Conservation (phyloP, 2,888 invertebrate species). For the Cantharis rustica region DNA sequence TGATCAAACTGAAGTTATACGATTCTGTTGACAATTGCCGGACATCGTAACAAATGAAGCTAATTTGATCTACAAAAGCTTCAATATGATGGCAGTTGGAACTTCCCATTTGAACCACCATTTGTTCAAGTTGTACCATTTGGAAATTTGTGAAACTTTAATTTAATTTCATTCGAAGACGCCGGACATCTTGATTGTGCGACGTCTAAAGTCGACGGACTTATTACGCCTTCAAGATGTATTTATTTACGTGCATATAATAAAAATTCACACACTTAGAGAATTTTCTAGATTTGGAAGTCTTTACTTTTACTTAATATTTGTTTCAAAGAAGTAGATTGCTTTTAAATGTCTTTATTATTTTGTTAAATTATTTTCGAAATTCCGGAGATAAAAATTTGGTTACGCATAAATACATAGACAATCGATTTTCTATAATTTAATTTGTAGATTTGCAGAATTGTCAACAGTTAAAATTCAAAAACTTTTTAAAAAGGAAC, state of each 20-base stretch:
- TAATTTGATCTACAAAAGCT: too few species aligned
- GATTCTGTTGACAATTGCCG: too few species aligned
- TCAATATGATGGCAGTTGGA: neutral
- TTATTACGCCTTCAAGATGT: neutral
- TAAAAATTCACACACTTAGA: too few species aligned
- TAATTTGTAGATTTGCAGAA: neutral
- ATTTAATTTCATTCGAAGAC: neutral
- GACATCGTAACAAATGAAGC: too few species aligned
- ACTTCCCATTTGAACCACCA: neutral
- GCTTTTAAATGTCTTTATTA: neutral
- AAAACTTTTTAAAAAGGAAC: neutral
- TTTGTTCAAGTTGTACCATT: neutral
- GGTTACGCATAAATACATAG: neutral
- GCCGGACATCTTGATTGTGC: neutral
- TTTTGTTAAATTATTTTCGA: neutral
- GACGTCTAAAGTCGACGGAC: neutral
- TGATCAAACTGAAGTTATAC: too few species aligned
- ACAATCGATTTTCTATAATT: neutral
- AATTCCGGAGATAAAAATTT: neutral
- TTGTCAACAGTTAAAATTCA: neutral
- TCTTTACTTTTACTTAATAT: too few species aligned
- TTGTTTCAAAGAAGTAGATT: neutral
- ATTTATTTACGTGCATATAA: neutral
- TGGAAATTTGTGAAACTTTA: neutral
- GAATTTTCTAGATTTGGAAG: too few species aligned